phyloP scores from a whole-genome alignment of 2,888 invertebrate genomes.

The Trissolcus brochymenae region DNA sequence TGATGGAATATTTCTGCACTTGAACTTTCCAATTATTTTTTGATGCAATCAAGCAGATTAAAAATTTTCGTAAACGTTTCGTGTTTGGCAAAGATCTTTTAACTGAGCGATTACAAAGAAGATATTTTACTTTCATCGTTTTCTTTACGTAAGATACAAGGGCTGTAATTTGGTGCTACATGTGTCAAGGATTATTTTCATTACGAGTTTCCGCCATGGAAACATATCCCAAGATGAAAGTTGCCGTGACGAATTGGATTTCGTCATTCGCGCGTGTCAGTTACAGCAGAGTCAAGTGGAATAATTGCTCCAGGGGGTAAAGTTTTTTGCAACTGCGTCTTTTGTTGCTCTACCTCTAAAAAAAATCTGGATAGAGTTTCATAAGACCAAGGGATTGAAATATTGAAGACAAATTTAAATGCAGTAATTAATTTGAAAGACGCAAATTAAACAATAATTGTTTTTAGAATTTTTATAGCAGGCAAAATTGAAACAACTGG shows the following conservation, averaged over 20 bases:
- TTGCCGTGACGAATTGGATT: conserved; percentile 23
- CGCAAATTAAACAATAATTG: too few species aligned
- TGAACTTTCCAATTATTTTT: too few species aligned
- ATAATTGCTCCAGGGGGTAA: conserved; percentile 13
- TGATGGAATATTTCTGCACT: too few species aligned
- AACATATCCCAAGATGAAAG: conserved; percentile 34
- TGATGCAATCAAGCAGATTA: too few species aligned
- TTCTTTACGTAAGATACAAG: conserved; percentile 38
- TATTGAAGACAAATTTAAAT: too few species aligned
- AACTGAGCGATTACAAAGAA: conserved; percentile 15
- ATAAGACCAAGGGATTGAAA: too few species aligned
- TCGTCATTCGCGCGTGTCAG: conserved; percentile 33
- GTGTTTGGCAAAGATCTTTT: conserved; percentile 7
- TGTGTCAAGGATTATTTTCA: conserved; percentile 42
- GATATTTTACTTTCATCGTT: conserved; percentile 28
- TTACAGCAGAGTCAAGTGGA: conserved; percentile 29
- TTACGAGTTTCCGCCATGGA: conserved; percentile 25
- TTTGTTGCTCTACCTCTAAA: too few species aligned
- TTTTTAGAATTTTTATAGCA: too few species aligned
- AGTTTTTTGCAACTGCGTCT: conserved; percentile 8
- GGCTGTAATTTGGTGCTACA: conserved; percentile 33
- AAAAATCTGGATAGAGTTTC: too few species aligned
- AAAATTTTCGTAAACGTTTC: conserved; percentile 1
- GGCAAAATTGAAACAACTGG: too few species aligned
- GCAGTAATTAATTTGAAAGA: too few species aligned